Conservation (phyloP, 2,113 vertebrate genomes). For the Peromyscus leucopus region DNA sequence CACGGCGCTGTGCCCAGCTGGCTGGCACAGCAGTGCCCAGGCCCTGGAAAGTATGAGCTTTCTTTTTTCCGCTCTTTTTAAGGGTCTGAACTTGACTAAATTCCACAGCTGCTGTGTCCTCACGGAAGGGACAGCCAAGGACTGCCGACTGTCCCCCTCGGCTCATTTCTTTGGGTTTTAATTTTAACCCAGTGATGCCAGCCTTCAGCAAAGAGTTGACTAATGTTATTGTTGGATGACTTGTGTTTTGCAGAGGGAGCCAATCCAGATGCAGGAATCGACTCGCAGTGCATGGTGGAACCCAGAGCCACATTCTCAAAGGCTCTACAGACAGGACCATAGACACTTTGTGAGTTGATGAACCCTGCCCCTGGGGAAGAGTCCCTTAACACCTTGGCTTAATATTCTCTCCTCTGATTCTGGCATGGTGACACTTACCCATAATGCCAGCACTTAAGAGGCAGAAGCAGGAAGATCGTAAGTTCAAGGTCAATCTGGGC, state of each 20-base stretch:
- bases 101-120: constrained; percentile 77
- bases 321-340: constrained; percentile 50
- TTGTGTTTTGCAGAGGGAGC: constrained; percentile 36
- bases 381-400: neutral
- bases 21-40: neutral
- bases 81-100: constrained; percentile 79
- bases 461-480: neutral
- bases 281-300: neutral
- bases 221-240: constrained; percentile 36
- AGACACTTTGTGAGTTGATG: neutral
- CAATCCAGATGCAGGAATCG: neutral
- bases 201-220: constrained; percentile 73
- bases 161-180: constrained; percentile 82
- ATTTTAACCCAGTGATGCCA: constrained; percentile 81
- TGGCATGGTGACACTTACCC: no score
- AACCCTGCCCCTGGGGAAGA: neutral
- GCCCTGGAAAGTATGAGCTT: constrained; percentile 72
- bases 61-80: constrained; percentile 80
- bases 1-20: constrained; percentile 37
- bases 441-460: neutral
- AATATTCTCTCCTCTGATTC: neutral
- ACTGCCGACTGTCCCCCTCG: constrained; percentile 70
- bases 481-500: neutral
- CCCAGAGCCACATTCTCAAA: neutral
- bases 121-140: constrained; percentile 4